Conservation (phyloP, 1,140 invertebrate genomes). For the Doryteuthis pealeii region DNA sequence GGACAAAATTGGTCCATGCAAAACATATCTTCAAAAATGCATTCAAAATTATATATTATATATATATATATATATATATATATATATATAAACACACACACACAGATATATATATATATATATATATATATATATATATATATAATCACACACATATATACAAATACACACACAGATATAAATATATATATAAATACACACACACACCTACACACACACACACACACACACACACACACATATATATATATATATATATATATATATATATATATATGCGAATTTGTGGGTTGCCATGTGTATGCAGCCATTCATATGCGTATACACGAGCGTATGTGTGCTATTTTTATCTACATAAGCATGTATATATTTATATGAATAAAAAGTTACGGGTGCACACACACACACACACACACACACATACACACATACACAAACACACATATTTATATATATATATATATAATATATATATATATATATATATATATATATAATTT, state of each 20-base stretch:
- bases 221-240: not conserved
- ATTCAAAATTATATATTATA: not conserved
- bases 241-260: not conserved
- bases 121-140: conserved; percentile 2
- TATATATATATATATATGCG: not conserved
- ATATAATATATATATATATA: too few species aligned
- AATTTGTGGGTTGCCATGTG: not conserved
- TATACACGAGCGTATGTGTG: not conserved
- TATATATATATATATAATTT: too few species aligned
- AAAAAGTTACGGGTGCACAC: too few species aligned
- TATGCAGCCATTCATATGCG: not conserved
- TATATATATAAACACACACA: too few species aligned
- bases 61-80: conserved; percentile 5
- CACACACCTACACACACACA: too few species aligned
- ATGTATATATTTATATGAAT: too few species aligned
- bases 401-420: too few species aligned
- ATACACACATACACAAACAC: too few species aligned
- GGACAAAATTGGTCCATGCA: too few species aligned
- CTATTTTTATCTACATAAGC: too few species aligned
- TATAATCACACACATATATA: not conserved
- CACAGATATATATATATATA: not conserved
- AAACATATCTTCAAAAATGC: not conserved
- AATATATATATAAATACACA: not conserved
- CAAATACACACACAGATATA: not conserved
- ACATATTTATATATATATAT: too few species aligned